Evolutionary conservation across 2,888 invertebrate species (phyloP).

Genomic region (Polyommatus iphigenia): DNA sequence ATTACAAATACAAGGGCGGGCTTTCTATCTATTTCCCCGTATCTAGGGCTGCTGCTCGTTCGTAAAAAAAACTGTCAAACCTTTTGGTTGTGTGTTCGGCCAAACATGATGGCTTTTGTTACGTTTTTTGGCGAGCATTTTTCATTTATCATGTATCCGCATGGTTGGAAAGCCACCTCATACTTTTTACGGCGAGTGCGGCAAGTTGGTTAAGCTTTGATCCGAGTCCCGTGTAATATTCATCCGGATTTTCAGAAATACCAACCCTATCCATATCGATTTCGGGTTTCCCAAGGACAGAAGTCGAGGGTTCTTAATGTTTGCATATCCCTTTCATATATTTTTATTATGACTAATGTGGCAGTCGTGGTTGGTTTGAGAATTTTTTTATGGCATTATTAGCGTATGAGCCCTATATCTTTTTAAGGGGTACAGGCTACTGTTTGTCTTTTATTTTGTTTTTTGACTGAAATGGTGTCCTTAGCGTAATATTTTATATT

Average conservation of each 20-base stretch:
- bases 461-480: too few relatives aligned
- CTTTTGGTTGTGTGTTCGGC: neutral
- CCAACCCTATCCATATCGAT: constrained; percentile 14
- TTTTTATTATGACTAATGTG: constrained; percentile 28
- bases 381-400: neutral
- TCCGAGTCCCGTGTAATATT: neutral
- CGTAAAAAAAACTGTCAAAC: neutral
- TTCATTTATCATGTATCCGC: neutral
- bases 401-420: neutral
- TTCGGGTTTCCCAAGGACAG: constrained; percentile 17
- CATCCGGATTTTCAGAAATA: neutral
- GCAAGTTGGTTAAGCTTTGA: neutral
- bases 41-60: neutral
- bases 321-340: constrained; percentile 28
- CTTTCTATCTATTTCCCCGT: constrained; percentile 10
- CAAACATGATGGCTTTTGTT: neutral
- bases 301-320: constrained; percentile 12
- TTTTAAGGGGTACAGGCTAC: neutral
- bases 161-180: neutral
- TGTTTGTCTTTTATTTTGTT: neutral
- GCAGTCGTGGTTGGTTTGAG: constrained; percentile 9
- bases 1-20: neutral
- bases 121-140: neutral
- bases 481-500: too few relatives aligned
- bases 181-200: neutral